Evolutionary conservation across 1,140 invertebrate genomes (phyloP).

Genomic region (Drosophila mojavensis): DNA sequence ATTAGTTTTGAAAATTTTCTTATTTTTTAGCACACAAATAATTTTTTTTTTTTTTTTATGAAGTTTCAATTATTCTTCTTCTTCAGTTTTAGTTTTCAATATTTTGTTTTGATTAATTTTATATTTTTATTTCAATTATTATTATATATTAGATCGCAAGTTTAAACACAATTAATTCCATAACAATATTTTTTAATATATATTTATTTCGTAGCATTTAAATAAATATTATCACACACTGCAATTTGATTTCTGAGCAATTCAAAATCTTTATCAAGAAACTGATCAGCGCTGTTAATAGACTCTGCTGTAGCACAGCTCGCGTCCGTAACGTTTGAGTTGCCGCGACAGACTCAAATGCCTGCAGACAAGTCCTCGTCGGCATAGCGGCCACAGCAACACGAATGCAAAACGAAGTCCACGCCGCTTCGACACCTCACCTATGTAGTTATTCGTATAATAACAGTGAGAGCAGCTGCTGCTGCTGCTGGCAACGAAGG

Average conservation of each 20-base stretch:
- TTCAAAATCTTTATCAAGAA: neutral
- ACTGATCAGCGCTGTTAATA: neutral
- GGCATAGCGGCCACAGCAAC: slow-evolving; percentile 1
- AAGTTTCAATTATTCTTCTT: no score
- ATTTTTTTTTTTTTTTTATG: no score
- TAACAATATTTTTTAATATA: neutral
- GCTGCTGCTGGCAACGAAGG: neutral
- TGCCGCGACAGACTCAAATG: slow-evolving; percentile 62
- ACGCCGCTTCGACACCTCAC: neutral
- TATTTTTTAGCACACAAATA: no score
- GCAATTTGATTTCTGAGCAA: slow-evolving; percentile 4
- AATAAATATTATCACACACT: slow-evolving; percentile 3
- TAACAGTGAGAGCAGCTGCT: neutral
- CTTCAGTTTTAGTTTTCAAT: no score
- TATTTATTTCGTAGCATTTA: neutral
- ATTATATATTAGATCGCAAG: no score
- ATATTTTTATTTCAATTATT: neutral
- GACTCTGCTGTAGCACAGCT: neutral
- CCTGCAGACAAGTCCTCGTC: neutral
- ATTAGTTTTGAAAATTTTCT: no score
- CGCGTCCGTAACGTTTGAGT: slow-evolving; percentile 60
- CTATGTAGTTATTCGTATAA: slow-evolving; percentile 29
- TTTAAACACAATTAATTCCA: neutral
- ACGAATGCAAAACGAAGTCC: slow-evolving; percentile 22
- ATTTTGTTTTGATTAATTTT: neutral